A percentile compares a stretch with the other conserved stretches of the same genome.
Conservation (phyloP, 2,888 invertebrate species). For the Leptura quadrifasciata region DNA sequence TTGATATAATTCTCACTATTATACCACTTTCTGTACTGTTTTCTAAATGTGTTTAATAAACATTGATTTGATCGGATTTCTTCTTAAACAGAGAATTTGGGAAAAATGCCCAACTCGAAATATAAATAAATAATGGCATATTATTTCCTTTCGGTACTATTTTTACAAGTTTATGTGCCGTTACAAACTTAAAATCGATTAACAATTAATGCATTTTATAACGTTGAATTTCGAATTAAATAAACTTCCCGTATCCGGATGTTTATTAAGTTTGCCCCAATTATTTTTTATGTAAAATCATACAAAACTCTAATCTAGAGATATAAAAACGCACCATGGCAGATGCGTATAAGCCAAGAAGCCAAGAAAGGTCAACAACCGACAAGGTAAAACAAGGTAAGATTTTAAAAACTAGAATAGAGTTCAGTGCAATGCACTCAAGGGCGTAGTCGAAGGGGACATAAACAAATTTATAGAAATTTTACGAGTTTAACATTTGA, state of each 20-base stretch:
- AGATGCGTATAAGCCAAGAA: conserved; percentile 30
- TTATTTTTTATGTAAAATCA: conserved; percentile 30
- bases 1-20: conserved; percentile 7
- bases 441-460: conserved; percentile 41
- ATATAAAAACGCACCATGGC: conserved; percentile 33
- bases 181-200: conserved; percentile 14
- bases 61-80: not conserved
- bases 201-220: conserved; percentile 26
- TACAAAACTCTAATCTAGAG: conserved; percentile 25
- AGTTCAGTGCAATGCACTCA: conserved; percentile 48
- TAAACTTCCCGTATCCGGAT: conserved; percentile 32
- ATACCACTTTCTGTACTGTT: not conserved
- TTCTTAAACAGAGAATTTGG: not conserved
- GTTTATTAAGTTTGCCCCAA: conserved; percentile 28
- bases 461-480: not conserved
- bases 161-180: not conserved
- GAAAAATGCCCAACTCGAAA: not conserved
- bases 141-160: not conserved
- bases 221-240: conserved; percentile 28
- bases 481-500: not conserved
- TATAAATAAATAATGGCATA: not conserved
- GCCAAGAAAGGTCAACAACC: conserved; percentile 62
- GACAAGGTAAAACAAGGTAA: conserved; percentile 64
- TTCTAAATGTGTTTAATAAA: not conserved
- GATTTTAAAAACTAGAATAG: conserved; percentile 59